A percentile compares a stretch with the other conserved stretches of the same genome.
These are phyloP conservation scores for Hypocryptadius cinnamomeus DNA, from an alignment of 2,113 vertebrate genomes.

Conservation along the genomic window DNA sequence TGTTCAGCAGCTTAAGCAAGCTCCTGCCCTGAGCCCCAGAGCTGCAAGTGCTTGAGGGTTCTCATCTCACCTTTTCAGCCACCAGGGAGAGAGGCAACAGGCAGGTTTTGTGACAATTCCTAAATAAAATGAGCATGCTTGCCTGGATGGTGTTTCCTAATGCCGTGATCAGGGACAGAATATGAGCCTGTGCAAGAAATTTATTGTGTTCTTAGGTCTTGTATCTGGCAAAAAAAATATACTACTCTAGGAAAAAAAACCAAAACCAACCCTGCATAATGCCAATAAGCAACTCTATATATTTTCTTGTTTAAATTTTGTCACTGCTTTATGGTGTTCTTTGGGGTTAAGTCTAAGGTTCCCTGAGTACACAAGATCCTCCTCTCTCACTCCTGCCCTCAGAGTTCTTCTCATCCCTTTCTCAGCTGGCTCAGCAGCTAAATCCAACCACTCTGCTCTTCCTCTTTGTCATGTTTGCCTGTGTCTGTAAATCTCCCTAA, in stretches of 20 bases:
- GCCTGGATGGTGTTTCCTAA: neutral
- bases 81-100: neutral
- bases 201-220: neutral
- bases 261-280: neutral
- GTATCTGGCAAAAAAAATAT: neutral
- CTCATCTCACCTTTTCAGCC: neutral
- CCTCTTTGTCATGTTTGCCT: neutral
- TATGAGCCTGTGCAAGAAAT: neutral
- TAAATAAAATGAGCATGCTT: neutral
- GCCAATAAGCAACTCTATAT: neutral
- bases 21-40: neutral
- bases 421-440: neutral
- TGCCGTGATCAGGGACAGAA: neutral
- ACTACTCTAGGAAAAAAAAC: neutral
- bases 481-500: neutral
- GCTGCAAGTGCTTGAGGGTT: fast-evolving
- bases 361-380: neutral
- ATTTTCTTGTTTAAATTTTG: neutral
- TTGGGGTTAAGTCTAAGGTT: neutral
- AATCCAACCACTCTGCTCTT: neutral
- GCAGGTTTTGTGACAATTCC: neutral
- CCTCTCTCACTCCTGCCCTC: neutral
- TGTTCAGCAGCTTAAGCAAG: neutral
- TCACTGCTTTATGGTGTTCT: neutral
- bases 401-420: neutral